Base-by-base conservation (phyloP, 2,888 invertebrate species). In the Dicyrtoma fusca region DNA sequence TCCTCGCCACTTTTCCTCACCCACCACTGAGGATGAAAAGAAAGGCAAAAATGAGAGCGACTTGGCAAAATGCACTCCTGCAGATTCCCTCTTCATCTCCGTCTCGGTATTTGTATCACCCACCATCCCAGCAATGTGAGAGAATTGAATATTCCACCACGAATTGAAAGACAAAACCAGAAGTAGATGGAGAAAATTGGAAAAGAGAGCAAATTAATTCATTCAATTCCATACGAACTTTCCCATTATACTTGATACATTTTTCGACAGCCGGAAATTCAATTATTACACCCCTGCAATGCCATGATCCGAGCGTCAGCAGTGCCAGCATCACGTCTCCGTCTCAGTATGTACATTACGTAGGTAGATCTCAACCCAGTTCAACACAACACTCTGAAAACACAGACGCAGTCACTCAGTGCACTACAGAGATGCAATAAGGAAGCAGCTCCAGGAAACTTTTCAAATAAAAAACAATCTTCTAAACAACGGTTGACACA, bases 251-350 rank as follows among this genome's bases (percentile, higher is more conserved):
- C 45, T 53, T 19, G 66, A 66, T 25, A 55, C 53, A 55, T 55
- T 69, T 61, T 69, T 69, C 45, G 59, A 69, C 61, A 69, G 69
- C 59, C 61, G 69, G 61, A 69, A 69, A 69, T 61, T 69, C 69
- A 69, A 59, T 69, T 61, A 57, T 59, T 61, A 59, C 49, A 69
- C 49, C 49, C 69, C 69, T 61, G 42, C 66, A 21, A 57, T 57
- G 57, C 57, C 14, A 21, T 26, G 34, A 34, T 34, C 34, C 34
- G 34, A 34, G 34, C 3, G 34, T 34, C 34, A 34, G 8, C 34
- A 34, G 4, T 34, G 34, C 34, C 61, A 61, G 61, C 61, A 61
- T 61, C 61, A 61, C 61, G 61, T 61, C 42, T 49, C 49, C 49
- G 49, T 11, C 5, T 49, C 49, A n/a, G 17, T 4, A 4, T n/a